A percentile compares a stretch with the other conserved stretches of the same genome.
Evolutionary conservation across 2,113 vertebrate species (phyloP).

Genomic region (Trogon surrucura): DNA sequence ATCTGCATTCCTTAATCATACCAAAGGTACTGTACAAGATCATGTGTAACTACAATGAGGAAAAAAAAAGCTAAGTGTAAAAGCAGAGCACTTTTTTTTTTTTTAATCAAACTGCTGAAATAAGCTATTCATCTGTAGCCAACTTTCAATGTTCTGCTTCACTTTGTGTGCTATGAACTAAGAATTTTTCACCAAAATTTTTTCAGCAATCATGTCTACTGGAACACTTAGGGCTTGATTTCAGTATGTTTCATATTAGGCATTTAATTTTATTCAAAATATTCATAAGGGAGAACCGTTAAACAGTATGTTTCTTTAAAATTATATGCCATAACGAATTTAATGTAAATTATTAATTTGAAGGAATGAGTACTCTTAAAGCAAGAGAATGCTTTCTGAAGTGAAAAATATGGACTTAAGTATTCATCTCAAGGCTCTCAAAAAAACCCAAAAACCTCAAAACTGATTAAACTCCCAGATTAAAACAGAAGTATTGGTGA

Average conservation of each 20-base stretch:
- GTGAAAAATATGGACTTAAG: not conserved
- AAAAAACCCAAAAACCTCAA: not conserved
- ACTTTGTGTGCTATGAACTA: not conserved
- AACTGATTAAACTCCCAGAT: not conserved
- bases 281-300: not conserved
- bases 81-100: not conserved
- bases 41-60: not conserved
- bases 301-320: not conserved
- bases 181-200: not conserved
- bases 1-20: not conserved
- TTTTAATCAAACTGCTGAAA: not conserved
- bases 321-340: not conserved
- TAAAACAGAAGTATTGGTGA: constrained; percentile 23
- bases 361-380: not conserved
- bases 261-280: not conserved
- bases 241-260: not conserved
- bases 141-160: not conserved
- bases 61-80: not conserved
- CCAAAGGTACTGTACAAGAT: not conserved
- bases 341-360: not conserved
- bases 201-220: not conserved
- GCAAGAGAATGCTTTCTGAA: not conserved
- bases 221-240: not conserved
- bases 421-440: not conserved
- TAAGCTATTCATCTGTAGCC: not conserved